phyloP scores from a whole-genome alignment of 2,888 invertebrate genomes.

The Bombylius discolor region DNA sequence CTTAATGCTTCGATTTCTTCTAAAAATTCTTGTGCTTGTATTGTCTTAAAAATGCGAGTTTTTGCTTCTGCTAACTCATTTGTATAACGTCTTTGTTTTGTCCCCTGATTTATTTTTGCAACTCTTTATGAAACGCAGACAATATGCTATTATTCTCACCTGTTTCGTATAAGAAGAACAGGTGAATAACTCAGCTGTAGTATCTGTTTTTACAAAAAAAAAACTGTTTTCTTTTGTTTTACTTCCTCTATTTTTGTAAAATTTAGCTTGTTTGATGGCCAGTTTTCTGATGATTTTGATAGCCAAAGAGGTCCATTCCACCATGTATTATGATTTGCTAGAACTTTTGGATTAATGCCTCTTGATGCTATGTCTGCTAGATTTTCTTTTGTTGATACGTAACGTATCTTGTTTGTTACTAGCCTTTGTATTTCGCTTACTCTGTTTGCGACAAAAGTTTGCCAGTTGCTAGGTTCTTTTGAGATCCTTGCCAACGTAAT shows the following conservation, averaged over 20 bases:
- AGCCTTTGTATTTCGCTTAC: background rate
- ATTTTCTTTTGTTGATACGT: background rate
- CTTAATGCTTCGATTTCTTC: too few relatives aligned
- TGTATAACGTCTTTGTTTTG: background rate
- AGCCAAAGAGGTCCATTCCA: background rate
- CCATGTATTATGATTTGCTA: background rate
- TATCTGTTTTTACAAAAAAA: background rate
- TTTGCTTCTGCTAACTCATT: too few relatives aligned
- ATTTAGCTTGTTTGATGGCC: background rate
- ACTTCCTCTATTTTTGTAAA: too few relatives aligned
- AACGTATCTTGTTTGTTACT: background rate
- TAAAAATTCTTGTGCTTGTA: too few relatives aligned
- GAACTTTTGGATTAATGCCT: background rate
- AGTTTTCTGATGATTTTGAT: background rate
- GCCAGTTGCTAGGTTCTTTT: background rate
- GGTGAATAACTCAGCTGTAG: background rate
- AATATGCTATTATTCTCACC: background rate
- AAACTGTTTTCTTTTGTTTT: too few relatives aligned
- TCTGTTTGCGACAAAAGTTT: background rate
- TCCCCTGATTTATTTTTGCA: too few relatives aligned
- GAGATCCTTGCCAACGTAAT: background rate
- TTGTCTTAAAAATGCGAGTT: too few relatives aligned
- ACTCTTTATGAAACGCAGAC: background rate
- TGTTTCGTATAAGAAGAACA: too few relatives aligned
- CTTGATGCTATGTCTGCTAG: background rate